Evolutionary conservation across 2,797 vertebrate genomes (phyloP).

Genomic region (Clarias platycephalus): DNA sequence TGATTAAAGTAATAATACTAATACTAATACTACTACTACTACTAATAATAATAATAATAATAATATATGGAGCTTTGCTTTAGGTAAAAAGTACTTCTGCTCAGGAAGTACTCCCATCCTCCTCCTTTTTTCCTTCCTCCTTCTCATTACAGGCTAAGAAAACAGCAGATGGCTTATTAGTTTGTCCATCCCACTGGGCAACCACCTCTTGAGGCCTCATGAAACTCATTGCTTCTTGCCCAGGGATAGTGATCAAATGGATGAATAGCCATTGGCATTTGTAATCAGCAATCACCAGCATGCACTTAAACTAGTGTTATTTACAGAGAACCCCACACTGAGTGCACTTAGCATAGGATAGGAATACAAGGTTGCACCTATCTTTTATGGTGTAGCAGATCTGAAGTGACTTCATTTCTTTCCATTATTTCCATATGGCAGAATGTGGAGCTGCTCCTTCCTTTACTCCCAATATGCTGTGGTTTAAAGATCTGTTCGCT

Average conservation of each 20-base stretch:
- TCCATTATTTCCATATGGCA: conserved; percentile 43
- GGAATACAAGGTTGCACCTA: conserved; percentile 13
- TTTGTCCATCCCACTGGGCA: conserved; percentile 8
- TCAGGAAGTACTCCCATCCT: neutral
- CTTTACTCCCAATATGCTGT: conserved; percentile 9
- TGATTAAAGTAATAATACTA: too few species aligned
- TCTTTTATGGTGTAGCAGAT: conserved; percentile 29
- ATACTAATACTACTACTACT: too few species aligned
- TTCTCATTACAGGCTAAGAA: conserved; percentile 20
- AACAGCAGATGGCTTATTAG: conserved; percentile 50
- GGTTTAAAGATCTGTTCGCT: conserved; percentile 46
- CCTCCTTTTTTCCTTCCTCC: conserved; percentile 17
- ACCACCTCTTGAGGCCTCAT: conserved; percentile 17
- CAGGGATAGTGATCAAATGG: conserved; percentile 21
- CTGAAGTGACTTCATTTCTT: conserved; percentile 39
- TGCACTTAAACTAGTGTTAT: conserved; percentile 1
- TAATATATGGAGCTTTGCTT: neutral
- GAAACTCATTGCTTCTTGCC: conserved; percentile 5
- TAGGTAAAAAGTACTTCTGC: neutral
- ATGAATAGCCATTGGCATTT: conserved; percentile 17
- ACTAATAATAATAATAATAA: too few species aligned
- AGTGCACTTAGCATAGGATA: conserved; percentile 12
- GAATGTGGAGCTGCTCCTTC: conserved; percentile 27
- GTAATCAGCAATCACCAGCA: conserved; percentile 10
- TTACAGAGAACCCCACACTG: conserved; percentile 7